Evolutionary conservation across 2,888 invertebrate genomes (phyloP).

Genomic region (Conistra vaccinii): DNA sequence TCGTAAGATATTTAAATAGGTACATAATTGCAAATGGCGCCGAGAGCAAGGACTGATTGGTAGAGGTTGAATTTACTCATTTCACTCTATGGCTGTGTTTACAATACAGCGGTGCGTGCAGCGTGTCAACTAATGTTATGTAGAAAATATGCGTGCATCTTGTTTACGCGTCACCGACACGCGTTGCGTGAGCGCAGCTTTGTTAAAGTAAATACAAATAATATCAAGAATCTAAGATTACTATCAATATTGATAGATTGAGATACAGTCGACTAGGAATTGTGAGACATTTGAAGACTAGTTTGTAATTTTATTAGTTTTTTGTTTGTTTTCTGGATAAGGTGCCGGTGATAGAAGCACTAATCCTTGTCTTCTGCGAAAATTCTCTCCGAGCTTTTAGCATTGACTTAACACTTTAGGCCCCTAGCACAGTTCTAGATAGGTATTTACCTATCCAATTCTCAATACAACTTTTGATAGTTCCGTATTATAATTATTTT

Average conservation of each 20-base stretch:
- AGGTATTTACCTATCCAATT: background rate
- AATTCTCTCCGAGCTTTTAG: background rate
- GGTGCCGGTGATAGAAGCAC: background rate
- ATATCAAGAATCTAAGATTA: background rate
- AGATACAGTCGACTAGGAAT: background rate
- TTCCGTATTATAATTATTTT: background rate
- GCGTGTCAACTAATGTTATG: background rate
- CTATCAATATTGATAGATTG: background rate
- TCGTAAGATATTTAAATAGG: background rate
- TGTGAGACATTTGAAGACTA: background rate
- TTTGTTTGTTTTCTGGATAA: background rate
- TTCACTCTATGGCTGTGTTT: background rate
- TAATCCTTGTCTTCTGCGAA: background rate
- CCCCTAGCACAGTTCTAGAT: background rate
- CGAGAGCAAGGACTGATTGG: slow-evolving; percentile 16
- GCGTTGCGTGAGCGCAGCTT: background rate
- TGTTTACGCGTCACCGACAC: background rate
- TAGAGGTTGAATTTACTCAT: background rate
- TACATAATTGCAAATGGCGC: background rate
- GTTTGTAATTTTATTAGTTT: background rate
- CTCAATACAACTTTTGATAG: slow-evolving; percentile 2
- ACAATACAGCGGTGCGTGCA: background rate
- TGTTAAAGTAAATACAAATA: background rate
- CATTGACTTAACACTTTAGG: background rate
- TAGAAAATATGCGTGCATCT: background rate